These are phyloP conservation scores for Noctua fimbriata DNA, from an alignment of 2,888 invertebrate species.

Conservation along the genomic window DNA sequence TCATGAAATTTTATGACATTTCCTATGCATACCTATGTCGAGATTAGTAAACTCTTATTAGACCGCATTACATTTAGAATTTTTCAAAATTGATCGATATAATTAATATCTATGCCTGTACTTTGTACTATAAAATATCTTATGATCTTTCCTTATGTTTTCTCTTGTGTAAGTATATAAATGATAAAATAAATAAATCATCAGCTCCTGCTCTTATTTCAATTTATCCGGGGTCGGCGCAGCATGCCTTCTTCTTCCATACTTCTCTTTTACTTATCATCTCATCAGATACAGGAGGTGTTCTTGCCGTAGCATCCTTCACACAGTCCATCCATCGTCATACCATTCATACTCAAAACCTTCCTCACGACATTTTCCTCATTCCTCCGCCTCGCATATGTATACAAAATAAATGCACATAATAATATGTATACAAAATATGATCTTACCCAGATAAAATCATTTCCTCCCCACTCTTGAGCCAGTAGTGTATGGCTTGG, in stretches of 20 bases:
- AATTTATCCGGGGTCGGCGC: background rate
- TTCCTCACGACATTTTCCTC: background rate
- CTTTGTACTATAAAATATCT: too few species aligned
- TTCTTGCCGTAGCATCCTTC: background rate
- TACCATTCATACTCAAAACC: background rate
- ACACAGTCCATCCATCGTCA: background rate
- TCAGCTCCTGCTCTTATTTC: background rate
- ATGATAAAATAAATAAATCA: too few species aligned
- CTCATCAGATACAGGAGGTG: background rate
- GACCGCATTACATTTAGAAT: too few species aligned
- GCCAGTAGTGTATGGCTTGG: constrained; percentile 93
- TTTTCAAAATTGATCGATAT: background rate
- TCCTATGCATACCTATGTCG: too few species aligned
- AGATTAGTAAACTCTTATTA: too few species aligned
- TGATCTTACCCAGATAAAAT: constrained; percentile 90
- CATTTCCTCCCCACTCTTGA: constrained; percentile 91
- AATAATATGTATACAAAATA: background rate
- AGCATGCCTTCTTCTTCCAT: background rate
- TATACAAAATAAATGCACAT: background rate
- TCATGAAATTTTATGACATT: background rate
- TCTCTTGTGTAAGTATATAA: too few species aligned
- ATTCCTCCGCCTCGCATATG: background rate
- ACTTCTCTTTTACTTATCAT: background rate
- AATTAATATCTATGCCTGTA: too few species aligned
- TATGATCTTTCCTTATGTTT: too few species aligned